Evolutionary conservation across 1,140 invertebrate genomes (phyloP).

Genomic region (Batillaria attramentaria): DNA sequence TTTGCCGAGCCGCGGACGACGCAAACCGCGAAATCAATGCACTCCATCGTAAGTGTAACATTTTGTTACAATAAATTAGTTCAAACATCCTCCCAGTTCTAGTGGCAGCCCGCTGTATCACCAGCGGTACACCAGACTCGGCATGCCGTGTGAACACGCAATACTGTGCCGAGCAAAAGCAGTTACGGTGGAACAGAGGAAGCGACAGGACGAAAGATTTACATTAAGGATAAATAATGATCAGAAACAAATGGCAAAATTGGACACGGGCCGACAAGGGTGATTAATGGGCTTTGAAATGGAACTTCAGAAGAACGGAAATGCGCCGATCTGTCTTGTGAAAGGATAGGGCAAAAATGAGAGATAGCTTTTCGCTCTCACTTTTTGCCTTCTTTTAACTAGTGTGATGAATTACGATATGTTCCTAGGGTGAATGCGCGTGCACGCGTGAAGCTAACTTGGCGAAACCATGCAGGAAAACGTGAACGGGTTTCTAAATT

Average conservation of each 20-base stretch:
- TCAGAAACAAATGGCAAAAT: neutral
- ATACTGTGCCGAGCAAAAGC: too few species aligned
- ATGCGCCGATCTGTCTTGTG: conserved; percentile 25
- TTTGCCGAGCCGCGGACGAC: too few species aligned
- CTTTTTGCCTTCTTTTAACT: neutral
- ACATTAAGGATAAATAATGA: conserved; percentile 10
- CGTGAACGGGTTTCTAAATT: too few species aligned
- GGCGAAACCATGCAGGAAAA: neutral
- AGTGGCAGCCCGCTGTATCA: too few species aligned
- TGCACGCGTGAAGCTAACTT: neutral
- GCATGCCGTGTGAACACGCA: too few species aligned
- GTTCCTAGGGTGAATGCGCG: neutral
- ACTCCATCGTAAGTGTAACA: too few species aligned
- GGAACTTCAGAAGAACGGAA: conserved; percentile 26
- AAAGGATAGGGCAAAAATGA: conserved; percentile 7
- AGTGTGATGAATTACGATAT: neutral
- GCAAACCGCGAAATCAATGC: too few species aligned
- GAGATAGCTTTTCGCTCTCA: neutral
- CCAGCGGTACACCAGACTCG: too few species aligned
- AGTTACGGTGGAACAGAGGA: too few species aligned
- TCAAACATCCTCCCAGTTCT: too few species aligned
- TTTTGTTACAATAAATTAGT: too few species aligned
- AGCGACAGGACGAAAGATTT: conserved; percentile 30
- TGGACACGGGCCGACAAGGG: neutral
- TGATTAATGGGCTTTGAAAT: conserved; percentile 34